Evolutionary conservation across 2,797 vertebrate genomes (phyloP).

Genomic region (Hirundo rustica): DNA sequence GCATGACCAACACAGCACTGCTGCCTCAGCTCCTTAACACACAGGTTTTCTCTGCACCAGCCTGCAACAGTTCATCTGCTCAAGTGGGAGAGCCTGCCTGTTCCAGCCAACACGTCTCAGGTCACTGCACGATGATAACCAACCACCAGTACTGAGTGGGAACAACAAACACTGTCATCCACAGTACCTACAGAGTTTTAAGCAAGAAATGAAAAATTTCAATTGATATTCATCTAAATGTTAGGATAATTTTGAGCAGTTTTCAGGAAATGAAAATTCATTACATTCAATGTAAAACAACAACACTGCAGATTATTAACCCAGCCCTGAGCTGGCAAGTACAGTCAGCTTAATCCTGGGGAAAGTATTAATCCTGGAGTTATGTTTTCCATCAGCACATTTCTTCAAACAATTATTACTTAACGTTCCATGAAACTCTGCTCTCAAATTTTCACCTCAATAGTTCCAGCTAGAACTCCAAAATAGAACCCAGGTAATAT

Average conservation of each 20-base stretch:
- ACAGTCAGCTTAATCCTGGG: background rate
- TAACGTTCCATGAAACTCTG: background rate
- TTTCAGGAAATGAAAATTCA: background rate
- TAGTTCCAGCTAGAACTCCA: background rate
- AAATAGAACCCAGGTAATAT: background rate
- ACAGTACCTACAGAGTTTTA: background rate
- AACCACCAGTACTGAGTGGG: background rate
- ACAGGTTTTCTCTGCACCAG: background rate
- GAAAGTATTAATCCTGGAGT: background rate
- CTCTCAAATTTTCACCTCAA: background rate
- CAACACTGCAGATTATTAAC: background rate
- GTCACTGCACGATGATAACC: background rate
- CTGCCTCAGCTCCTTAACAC: background rate
- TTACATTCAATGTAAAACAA: background rate
- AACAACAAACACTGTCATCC: background rate
- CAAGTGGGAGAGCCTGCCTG: fast-evolving
- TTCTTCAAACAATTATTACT: background rate
- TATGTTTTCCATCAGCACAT: background rate
- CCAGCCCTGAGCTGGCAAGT: background rate
- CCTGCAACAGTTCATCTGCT: background rate
- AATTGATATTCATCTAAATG: background rate
- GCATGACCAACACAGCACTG: fast-evolving
- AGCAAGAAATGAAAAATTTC: background rate
- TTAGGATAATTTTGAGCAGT: background rate
- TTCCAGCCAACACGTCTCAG: background rate